Percentiles rank a stretch among this genome's conserved stretches.
Conservation (phyloP, 2,888 invertebrate species). For the Anorthoa munda region DNA sequence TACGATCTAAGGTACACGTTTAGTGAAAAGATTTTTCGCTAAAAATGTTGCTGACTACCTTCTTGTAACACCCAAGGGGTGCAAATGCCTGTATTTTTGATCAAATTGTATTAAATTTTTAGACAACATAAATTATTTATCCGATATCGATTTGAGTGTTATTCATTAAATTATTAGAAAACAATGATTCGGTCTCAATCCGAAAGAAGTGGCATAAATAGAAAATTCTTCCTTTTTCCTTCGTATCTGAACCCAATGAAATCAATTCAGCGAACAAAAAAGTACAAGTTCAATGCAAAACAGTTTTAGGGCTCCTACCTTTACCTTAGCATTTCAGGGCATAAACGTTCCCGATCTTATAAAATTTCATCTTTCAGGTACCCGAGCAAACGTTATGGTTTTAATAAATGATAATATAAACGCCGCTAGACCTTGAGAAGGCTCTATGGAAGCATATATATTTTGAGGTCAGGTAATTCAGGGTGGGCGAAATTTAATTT, state of each 20-base stretch:
- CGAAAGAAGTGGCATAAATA: neutral
- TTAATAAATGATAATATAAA: conserved; percentile 68
- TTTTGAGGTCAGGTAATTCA: conserved; percentile 51
- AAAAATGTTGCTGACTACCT: neutral
- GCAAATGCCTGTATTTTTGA: too few relatives aligned
- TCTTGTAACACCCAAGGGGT: neutral
- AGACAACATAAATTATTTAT: too few relatives aligned
- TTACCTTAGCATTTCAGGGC: conserved; percentile 24
- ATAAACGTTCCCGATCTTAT: conserved; percentile 55
- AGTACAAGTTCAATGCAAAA: conserved; percentile 5
- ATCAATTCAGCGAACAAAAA: conserved; percentile 16
- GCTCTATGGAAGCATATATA: conserved; percentile 34
- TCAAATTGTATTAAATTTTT: too few relatives aligned
- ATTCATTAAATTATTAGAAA: too few relatives aligned
- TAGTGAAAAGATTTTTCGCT: neutral
- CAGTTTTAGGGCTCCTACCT: conserved; percentile 10
- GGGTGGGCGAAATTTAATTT: conserved; percentile 51
- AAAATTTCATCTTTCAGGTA: conserved; percentile 61
- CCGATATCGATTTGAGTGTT: too few relatives aligned
- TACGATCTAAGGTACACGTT: neutral
- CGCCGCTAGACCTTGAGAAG: conserved; percentile 54
- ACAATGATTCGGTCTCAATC: too few relatives aligned
- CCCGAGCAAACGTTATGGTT: conserved; percentile 51
- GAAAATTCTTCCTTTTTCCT: neutral
- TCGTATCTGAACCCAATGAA: neutral